Evolutionary conservation across 2,888 invertebrate genomes (phyloP), one percentile per base, ranked within the genome.

Genomic region (Parasteatoda lunata): DNA sequence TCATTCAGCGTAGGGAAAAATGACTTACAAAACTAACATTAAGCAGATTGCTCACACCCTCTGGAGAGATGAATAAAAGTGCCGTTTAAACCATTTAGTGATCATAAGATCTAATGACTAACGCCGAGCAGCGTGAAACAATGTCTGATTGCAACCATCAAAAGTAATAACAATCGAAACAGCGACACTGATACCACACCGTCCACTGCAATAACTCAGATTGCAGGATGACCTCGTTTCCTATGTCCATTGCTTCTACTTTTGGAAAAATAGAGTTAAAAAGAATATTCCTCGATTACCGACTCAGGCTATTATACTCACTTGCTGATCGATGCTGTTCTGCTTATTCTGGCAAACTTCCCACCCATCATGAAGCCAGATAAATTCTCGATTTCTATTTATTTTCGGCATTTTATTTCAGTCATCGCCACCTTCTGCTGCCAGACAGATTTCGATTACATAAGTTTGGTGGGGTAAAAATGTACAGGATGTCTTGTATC

Each of bases 261-360:
- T 80, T 76, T 80, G 76, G 70, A 81, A 52, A 77, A 77, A 54
- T 77, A 86, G 77, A 70, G 85, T 86, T 86, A 81, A 77, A 80
- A 79, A 72, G 69, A 59, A 9, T 59, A 9, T 59, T n/a, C 85
- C 54, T 77, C 70, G 71, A 86, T 86, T 80, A 86, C 54, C 77
- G 72, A 30, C 30, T 30, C 30, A 66, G 71, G 45, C 85, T 80
- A 80, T 86, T 86, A 86, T 86, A 71, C 48, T 47, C 15, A 30
- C 30, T 59, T 7, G 11, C 54, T 77, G 59, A 86, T 86, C 85
- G 85, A 86, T 86, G 65, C 45, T 59, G 9, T 30, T 59, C 54
- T 73, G 75, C 73, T 84, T 84, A 79, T 77, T 86, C 80, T 86
- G 85, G 85, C 85, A 81, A 47, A 54, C 70, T 80, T 80, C 85